These are phyloP conservation scores for Ochlodes sylvanus DNA, from an alignment of 2,888 invertebrate genomes.

Conservation along the genomic window DNA sequence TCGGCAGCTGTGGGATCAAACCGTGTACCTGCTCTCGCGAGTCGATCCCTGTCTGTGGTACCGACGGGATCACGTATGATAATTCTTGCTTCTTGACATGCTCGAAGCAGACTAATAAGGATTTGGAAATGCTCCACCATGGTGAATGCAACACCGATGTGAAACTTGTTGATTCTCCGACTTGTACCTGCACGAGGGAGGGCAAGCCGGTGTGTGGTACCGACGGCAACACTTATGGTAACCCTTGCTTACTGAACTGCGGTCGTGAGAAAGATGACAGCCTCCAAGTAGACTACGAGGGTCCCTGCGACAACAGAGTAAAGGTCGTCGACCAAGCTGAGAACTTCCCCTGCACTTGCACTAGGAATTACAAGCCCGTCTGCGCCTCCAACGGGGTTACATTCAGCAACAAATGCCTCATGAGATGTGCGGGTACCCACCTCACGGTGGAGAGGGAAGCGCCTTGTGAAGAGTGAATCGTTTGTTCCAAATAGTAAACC, in stretches of 20 bases:
- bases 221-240: slow-evolving; percentile 25
- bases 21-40: slow-evolving; percentile 5
- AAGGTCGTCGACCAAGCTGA: slow-evolving; percentile 30
- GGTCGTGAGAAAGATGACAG: background rate
- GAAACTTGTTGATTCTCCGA: slow-evolving; percentile 29
- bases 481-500: too few species aligned
- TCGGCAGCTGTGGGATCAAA: slow-evolving; percentile 16
- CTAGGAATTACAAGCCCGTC: slow-evolving; percentile 56
- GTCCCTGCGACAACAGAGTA: slow-evolving; percentile 29
- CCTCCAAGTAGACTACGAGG: slow-evolving; percentile 12
- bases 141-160: slow-evolving; percentile 18
- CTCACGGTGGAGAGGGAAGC: slow-evolving; percentile 41
- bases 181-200: slow-evolving; percentile 5
- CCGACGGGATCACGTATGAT: slow-evolving; percentile 48
- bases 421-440: slow-evolving; percentile 78
- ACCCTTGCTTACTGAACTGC: slow-evolving; percentile 28
- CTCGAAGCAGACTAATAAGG: slow-evolving; percentile 20
- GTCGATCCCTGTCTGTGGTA: slow-evolving; percentile 41
- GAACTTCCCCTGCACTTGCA: slow-evolving; percentile 29
- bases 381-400: slow-evolving; percentile 89
- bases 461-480: slow-evolving; percentile 43
- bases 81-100: slow-evolving; percentile 50
- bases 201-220: slow-evolving; percentile 26
- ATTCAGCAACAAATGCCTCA: slow-evolving; percentile 88
- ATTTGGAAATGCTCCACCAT: background rate